Percentiles rank a stretch among this genome's conserved stretches.
Evolutionary conservation across 2,888 invertebrate species (phyloP).

Genomic region (Cheilosia vernalis): DNA sequence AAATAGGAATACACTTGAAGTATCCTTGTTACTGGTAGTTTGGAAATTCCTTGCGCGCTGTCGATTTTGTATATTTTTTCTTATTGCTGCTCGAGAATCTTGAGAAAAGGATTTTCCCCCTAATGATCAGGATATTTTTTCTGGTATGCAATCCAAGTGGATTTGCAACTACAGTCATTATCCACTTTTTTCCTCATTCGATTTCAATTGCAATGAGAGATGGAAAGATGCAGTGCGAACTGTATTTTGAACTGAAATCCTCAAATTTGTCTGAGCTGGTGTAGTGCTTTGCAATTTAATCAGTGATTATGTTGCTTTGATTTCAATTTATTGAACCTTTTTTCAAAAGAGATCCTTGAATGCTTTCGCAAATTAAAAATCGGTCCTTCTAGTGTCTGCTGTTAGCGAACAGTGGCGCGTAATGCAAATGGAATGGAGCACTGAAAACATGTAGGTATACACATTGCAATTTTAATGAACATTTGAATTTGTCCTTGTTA

Average conservation of each 20-base stretch:
- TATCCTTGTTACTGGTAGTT: slow-evolving; percentile 60
- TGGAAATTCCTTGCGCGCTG: slow-evolving; percentile 17
- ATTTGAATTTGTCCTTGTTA: slow-evolving; percentile 74
- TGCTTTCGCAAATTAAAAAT: slow-evolving; percentile 69
- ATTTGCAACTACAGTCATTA: slow-evolving; percentile 55
- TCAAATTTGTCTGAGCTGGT: background rate
- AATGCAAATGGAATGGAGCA: slow-evolving; percentile 38
- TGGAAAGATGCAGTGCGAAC: background rate
- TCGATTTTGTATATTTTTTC: slow-evolving; percentile 36
- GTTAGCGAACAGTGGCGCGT: background rate
- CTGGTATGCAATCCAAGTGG: slow-evolving; percentile 30
- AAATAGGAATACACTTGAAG: slow-evolving; percentile 54
- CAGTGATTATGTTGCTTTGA: slow-evolving; percentile 63
- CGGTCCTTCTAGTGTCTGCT: slow-evolving; percentile 11
- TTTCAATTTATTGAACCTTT: slow-evolving; percentile 64
- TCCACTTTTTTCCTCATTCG: slow-evolving; percentile 58
- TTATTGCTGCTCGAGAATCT: slow-evolving; percentile 25
- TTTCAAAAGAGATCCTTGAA: slow-evolving; percentile 54
- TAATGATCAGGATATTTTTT: slow-evolving; percentile 58
- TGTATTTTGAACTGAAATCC: background rate
- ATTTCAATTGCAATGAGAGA: slow-evolving; percentile 11
- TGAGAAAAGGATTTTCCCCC: slow-evolving; percentile 26
- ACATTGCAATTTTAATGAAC: slow-evolving; percentile 74
- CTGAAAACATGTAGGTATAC: slow-evolving; percentile 59
- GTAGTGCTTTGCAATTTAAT: slow-evolving; percentile 46